Conservation (phyloP, 2,797 vertebrate genomes). For the Channa striata region DNA sequence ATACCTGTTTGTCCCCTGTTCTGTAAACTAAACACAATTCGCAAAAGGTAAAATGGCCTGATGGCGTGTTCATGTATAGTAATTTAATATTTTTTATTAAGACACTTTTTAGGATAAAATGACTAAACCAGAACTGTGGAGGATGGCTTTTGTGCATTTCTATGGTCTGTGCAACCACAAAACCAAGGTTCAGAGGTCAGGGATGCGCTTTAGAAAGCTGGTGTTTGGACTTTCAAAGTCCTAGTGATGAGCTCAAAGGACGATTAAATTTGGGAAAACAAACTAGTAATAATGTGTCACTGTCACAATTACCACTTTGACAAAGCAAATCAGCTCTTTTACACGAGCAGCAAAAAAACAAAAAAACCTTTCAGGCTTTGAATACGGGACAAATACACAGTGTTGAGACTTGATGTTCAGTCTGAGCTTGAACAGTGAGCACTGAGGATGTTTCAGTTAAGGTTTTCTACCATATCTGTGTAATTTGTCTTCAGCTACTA, state of each 20-base stretch:
- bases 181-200: conserved; percentile 47
- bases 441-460: neutral
- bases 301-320: neutral
- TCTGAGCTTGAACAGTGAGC: neutral
- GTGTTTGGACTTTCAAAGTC: conserved; percentile 18
- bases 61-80: neutral
- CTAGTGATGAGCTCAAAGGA: neutral
- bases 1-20: conserved; percentile 30
- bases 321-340: conserved; percentile 1
- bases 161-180: neutral
- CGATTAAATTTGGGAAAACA: conserved; percentile 27
- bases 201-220: conserved; percentile 20
- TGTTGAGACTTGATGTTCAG: no score
- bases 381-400: no score
- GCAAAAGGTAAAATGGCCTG: neutral
- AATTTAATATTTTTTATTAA: no score
- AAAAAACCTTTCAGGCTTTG: no score
- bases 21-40: conserved; percentile 11
- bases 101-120: neutral
- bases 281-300: neutral
- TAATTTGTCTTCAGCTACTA: neutral
- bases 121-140: neutral
- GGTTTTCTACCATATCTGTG: no score
- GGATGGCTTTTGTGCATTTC: neutral
- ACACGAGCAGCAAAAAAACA: neutral